Percentiles rank a stretch among this genome's conserved stretches.
Conservation (phyloP, 2,797 vertebrate genomes). For the Varecia variegata region DNA sequence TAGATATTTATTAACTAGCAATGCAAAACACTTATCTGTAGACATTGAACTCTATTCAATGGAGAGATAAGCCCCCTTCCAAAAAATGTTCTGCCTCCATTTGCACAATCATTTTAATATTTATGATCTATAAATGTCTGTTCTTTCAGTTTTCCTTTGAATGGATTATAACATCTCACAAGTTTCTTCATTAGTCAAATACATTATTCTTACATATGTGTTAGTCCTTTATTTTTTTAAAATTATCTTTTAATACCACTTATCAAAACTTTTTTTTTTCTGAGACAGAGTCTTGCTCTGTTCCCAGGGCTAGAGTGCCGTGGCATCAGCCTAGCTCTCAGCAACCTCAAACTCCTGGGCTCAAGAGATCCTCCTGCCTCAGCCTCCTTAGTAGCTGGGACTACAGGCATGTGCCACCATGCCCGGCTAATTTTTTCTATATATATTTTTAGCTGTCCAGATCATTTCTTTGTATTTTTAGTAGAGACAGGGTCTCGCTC, state of each 20-base stretch:
- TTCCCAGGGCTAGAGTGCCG: no score
- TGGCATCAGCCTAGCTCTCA: no score
- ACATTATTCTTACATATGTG: neutral
- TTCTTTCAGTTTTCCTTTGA: constrained; percentile 11
- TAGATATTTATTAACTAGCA: neutral
- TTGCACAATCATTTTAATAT: constrained; percentile 2
- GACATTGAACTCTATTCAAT: neutral
- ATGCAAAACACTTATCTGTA: neutral
- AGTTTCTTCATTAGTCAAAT: neutral
- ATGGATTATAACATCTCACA: neutral
- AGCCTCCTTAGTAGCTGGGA: no score
- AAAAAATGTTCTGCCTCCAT: neutral
- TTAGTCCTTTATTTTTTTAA: neutral
- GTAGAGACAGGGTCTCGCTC: no score
- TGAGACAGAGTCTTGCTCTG: no score
- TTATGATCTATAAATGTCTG: neutral
- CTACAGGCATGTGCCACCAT: no score
- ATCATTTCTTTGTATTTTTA: no score
- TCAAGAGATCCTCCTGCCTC: no score
- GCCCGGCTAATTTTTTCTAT: no score
- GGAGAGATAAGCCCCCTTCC: neutral
- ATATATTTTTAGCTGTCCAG: no score
- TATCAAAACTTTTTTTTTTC: neutral
- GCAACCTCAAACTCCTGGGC: no score
- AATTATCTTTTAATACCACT: neutral